These are phyloP conservation scores for Cecidostiba fungosa DNA, from an alignment of 2,888 invertebrate genomes.

Conservation along the genomic window DNA sequence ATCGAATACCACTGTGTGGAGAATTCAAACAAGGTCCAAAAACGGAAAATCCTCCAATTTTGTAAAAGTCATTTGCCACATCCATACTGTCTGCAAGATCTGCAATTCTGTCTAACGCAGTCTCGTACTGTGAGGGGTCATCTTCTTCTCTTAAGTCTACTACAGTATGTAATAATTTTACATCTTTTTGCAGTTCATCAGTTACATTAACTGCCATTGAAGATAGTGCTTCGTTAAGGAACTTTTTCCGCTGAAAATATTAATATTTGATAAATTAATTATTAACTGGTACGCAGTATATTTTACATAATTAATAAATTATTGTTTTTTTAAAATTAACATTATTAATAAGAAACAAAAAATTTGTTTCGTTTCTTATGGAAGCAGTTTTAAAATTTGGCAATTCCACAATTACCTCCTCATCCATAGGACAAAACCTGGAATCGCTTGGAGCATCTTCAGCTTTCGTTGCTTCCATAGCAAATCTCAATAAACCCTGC, in stretches of 20 bases:
- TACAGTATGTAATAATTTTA: conserved; percentile 83
- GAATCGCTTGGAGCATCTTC: conserved; percentile 83
- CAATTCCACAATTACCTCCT: conserved; percentile 81
- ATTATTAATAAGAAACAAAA: not conserved
- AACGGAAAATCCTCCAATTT: conserved; percentile 90
- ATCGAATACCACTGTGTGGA: conserved; percentile 84
- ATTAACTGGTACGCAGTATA: not conserved
- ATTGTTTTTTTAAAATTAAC: not conserved
- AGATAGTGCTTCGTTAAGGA: conserved; percentile 87
- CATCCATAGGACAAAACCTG: conserved; percentile 83
- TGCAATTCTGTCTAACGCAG: conserved; percentile 86
- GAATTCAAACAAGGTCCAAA: conserved; percentile 86
- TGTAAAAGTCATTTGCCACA: conserved; percentile 91
- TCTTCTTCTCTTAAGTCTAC: conserved; percentile 81
- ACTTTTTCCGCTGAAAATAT: conserved; percentile 84
- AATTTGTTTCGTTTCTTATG: not conserved
- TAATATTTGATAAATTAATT: conserved; percentile 12
- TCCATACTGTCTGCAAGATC: conserved; percentile 89
- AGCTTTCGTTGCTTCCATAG: conserved; percentile 85
- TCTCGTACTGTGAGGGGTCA: conserved; percentile 83
- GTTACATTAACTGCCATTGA: conserved; percentile 87
- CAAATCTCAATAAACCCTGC: conserved; percentile 86
- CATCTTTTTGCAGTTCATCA: conserved; percentile 84
- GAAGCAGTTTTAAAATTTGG: conserved; percentile 35
- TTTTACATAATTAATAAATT: not conserved